phyloP scores from a whole-genome alignment of 2,888 invertebrate species.

The Cantharis nigra region DNA sequence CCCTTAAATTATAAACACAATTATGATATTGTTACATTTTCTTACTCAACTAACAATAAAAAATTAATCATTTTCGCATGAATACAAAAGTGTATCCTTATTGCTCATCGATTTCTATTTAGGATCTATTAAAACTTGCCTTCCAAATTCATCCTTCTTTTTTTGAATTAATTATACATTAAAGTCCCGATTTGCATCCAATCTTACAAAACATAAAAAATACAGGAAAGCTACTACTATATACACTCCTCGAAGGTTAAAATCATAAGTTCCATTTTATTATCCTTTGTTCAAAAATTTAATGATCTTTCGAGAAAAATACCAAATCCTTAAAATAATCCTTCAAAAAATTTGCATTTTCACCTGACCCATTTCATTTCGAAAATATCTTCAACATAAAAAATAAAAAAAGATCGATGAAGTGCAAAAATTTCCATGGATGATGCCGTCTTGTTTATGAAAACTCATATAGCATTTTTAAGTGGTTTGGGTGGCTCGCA shows the following conservation, averaged over 20 bases:
- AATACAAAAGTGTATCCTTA: neutral
- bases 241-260: neutral
- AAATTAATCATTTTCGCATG: neutral
- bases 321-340: neutral
- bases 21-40: neutral
- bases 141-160: neutral
- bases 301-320: neutral
- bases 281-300: neutral
- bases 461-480: slow-evolving; percentile 30
- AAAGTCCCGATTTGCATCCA: neutral
- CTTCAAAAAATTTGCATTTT: neutral
- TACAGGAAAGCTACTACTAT: neutral
- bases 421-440: slow-evolving; percentile 10
- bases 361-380: too few species aligned
- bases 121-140: neutral
- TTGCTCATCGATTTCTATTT: slow-evolving; percentile 1
- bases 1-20: neutral
- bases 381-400: neutral
- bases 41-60: neutral
- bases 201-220: neutral
- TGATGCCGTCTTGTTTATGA: slow-evolving; percentile 25
- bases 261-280: neutral
- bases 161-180: neutral
- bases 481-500: slow-evolving; percentile 32
- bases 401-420: neutral